phyloP scores from a whole-genome alignment of 1,140 invertebrate genomes.

The Nixonia krombeini region DNA sequence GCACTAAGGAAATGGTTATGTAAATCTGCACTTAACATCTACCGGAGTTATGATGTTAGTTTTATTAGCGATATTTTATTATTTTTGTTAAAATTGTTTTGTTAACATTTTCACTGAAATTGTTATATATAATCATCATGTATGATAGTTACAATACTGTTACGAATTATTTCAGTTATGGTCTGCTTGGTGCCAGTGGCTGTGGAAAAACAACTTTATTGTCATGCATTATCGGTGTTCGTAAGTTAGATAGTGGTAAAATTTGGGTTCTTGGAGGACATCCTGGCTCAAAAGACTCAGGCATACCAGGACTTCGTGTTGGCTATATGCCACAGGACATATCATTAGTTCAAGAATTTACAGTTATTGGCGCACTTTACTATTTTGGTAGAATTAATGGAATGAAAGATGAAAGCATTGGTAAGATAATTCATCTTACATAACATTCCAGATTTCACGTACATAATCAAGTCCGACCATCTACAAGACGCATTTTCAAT shows the following conservation, averaged over 20 bases:
- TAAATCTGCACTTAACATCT: not conserved
- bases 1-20: not conserved
- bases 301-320: constrained; percentile 83
- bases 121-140: not conserved
- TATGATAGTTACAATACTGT: no score
- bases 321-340: constrained; percentile 94
- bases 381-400: constrained; percentile 93
- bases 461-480: no score
- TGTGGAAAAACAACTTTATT: constrained; percentile 90
- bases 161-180: constrained; percentile 81
- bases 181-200: constrained; percentile 87
- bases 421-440: no score
- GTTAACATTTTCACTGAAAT: not conserved
- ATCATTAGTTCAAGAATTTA: constrained; percentile 89
- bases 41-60: not conserved
- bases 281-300: constrained; percentile 80
- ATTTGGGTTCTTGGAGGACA: constrained; percentile 84
- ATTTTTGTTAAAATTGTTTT: not conserved
- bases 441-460: no score
- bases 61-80: not conserved
- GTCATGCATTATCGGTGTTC: constrained; percentile 87
- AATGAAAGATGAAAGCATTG: constrained; percentile 78
- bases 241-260: constrained; percentile 81
- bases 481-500: no score
- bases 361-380: constrained; percentile 85